Conservation (phyloP, 2,113 vertebrate genomes). For the Cathartes aura region DNA sequence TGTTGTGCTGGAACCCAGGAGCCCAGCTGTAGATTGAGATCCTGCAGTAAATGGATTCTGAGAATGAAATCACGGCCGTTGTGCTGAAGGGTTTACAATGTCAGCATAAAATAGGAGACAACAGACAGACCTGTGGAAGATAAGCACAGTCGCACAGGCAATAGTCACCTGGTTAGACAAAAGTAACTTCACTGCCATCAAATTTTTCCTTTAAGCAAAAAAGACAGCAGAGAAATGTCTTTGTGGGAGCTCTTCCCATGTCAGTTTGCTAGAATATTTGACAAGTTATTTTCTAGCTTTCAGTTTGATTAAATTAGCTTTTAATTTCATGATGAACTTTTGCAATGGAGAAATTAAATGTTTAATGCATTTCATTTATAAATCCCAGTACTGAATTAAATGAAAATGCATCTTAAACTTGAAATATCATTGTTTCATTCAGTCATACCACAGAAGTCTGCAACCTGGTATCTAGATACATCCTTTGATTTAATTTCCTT, state of each 20-base stretch:
- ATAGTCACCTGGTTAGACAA: not conserved
- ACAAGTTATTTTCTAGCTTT: not conserved
- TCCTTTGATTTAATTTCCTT: not conserved
- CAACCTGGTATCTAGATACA: not conserved
- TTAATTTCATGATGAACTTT: not conserved
- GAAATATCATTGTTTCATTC: not conserved
- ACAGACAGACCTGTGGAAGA: not conserved
- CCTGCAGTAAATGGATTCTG: not conserved
- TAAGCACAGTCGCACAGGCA: not conserved
- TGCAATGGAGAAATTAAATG: not conserved
- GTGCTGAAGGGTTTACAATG: not conserved
- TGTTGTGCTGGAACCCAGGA: not conserved
- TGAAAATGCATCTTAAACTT: not conserved
- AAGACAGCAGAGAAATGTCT: not conserved
- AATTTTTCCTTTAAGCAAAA: not conserved
- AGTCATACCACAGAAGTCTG: not conserved
- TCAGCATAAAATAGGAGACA: not conserved
- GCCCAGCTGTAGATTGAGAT: not conserved
- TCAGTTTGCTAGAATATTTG: not conserved
- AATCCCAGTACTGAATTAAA: not conserved
- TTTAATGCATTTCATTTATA: not conserved
- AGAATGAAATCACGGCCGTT: not conserved
- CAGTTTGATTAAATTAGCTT: not conserved
- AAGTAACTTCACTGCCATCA: not conserved
- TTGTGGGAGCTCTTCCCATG: not conserved